phyloP scores from a whole-genome alignment of 2,113 vertebrate genomes.

The Lontra canadensis region DNA sequence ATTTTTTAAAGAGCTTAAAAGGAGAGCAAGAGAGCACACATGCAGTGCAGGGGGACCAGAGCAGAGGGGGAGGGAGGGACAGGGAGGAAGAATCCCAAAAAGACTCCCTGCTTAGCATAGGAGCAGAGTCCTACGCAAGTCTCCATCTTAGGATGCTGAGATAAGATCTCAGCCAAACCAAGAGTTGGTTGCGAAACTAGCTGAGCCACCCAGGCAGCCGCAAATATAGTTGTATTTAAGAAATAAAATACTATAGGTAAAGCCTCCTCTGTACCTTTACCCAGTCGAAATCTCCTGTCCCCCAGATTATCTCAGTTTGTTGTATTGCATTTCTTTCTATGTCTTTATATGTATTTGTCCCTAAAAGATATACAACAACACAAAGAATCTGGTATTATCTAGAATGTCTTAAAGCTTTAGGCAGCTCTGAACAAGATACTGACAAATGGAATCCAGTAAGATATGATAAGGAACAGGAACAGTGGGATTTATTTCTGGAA shows the following conservation, averaged over 20 bases:
- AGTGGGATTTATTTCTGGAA: not conserved
- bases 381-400: not conserved
- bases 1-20: not conserved
- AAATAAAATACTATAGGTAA: not conserved
- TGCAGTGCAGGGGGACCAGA: no score
- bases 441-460: not conserved
- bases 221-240: not conserved
- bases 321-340: not conserved
- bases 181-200: not conserved
- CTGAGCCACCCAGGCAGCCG: not conserved
- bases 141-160: not conserved
- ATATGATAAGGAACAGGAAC: not conserved
- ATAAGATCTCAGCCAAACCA: not conserved
- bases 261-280: not conserved
- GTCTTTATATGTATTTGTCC: not conserved
- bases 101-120: not conserved
- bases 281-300: not conserved
- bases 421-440: not conserved
- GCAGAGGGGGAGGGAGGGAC: no score
- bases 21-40: not conserved
- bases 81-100: not conserved
- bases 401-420: slow-evolving; percentile 7
- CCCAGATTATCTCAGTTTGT: not conserved
- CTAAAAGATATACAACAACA: not conserved
- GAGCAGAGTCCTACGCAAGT: not conserved